These are phyloP conservation scores for Gadopsis bispinosus DNA, from an alignment of 2,797 vertebrate genomes.

Conservation along the genomic window DNA sequence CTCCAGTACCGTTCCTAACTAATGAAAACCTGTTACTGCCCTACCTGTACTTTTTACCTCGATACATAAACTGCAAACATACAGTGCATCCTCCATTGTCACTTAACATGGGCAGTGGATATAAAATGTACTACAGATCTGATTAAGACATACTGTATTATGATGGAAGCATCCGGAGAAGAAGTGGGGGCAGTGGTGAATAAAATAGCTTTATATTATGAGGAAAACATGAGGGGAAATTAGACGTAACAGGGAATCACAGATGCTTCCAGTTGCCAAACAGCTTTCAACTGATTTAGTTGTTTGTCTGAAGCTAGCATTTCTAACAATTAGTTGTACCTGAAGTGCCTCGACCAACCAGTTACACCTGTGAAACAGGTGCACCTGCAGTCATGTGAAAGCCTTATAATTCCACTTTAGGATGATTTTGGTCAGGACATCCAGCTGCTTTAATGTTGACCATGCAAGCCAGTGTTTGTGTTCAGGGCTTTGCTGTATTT, in stretches of 20 bases:
- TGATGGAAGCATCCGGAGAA: background rate
- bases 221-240: background rate
- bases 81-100: background rate
- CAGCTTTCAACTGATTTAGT: conserved; percentile 1
- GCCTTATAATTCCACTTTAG: background rate
- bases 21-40: background rate
- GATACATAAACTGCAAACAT: background rate
- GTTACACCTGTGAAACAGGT: conserved; percentile 14
- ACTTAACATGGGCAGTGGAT: background rate
- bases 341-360: conserved; percentile 4
- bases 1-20: background rate
- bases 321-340: background rate
- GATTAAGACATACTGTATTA: background rate
- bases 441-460: background rate
- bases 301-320: conserved; percentile 7
- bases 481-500: background rate
- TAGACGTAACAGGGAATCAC: conserved; percentile 8
- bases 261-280: background rate
- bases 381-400: background rate
- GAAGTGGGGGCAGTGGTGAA: background rate
- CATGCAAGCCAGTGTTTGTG: background rate
- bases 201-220: background rate
- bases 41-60: background rate
- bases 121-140: background rate
- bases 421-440: background rate